Conservation (phyloP, 1,140 invertebrate genomes). For the Teleopsis dalmanni region DNA sequence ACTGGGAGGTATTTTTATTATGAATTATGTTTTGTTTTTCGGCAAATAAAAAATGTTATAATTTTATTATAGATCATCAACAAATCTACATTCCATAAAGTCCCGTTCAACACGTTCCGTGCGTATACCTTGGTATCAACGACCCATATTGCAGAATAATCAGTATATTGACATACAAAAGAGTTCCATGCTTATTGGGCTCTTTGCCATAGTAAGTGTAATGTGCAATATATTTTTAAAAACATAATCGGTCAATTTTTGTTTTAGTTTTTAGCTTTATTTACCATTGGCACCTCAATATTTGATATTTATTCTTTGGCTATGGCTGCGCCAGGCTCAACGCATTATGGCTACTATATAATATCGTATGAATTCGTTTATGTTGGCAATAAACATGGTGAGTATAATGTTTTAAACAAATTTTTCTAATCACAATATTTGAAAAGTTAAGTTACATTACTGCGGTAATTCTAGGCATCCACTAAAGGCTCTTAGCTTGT, state of each 20-base stretch:
- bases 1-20: slow-evolving; percentile 53
- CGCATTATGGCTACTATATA: slow-evolving; percentile 84
- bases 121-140: slow-evolving; percentile 76
- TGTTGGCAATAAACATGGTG: slow-evolving; percentile 81
- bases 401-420: slow-evolving; percentile 15
- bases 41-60: neutral
- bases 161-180: slow-evolving; percentile 71
- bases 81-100: slow-evolving; percentile 69
- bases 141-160: slow-evolving; percentile 67
- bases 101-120: slow-evolving; percentile 72
- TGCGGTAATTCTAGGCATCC: no score
- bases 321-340: slow-evolving; percentile 78
- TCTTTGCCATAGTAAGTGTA: slow-evolving; percentile 64
- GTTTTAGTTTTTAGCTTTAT: slow-evolving; percentile 71
- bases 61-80: slow-evolving; percentile 56
- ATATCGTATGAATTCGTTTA: slow-evolving; percentile 93
- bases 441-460: no score
- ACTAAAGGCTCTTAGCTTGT: no score
- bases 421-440: neutral
- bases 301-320: slow-evolving; percentile 87
- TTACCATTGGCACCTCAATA: slow-evolving; percentile 69
- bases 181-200: slow-evolving; percentile 61
- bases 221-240: neutral
- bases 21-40: neutral
- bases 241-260: slow-evolving; percentile 16